phyloP scores from a whole-genome alignment of 2,797 vertebrate species.

The Anguilla megastoma region DNA sequence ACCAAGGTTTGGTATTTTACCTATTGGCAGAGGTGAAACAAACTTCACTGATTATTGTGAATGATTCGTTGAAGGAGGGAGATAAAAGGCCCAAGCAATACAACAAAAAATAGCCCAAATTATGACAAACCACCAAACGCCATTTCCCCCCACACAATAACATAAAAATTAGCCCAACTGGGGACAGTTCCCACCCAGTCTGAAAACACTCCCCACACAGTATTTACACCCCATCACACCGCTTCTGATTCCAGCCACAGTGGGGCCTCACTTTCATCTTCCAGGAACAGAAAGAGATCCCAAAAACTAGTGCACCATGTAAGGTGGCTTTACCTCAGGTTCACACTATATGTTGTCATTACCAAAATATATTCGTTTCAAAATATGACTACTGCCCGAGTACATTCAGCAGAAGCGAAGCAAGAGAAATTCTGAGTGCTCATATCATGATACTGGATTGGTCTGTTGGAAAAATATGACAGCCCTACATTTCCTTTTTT shows the following conservation, averaged over 20 bases:
- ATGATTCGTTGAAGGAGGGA: too few species aligned
- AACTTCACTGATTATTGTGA: too few species aligned
- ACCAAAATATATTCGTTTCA: neutral
- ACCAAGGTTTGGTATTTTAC: too few species aligned
- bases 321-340: neutral
- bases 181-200: too few species aligned
- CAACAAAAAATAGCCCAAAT: too few species aligned
- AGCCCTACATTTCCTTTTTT: neutral
- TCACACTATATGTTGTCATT: neutral
- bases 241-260: neutral
- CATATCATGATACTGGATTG: neutral
- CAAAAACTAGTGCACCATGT: neutral
- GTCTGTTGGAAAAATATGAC: neutral
- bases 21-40: too few species aligned
- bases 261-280: neutral
- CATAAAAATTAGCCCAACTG: too few species aligned
- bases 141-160: too few species aligned
- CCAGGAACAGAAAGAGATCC: neutral
- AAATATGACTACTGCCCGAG: neutral
- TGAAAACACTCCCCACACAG: neutral
- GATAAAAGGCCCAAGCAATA: too few species aligned
- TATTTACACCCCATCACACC: neutral
- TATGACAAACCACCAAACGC: too few species aligned
- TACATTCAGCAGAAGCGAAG: neutral
- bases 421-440: neutral